Base-by-base conservation (phyloP, 2,888 invertebrate genomes). In the Altica lythri region DNA sequence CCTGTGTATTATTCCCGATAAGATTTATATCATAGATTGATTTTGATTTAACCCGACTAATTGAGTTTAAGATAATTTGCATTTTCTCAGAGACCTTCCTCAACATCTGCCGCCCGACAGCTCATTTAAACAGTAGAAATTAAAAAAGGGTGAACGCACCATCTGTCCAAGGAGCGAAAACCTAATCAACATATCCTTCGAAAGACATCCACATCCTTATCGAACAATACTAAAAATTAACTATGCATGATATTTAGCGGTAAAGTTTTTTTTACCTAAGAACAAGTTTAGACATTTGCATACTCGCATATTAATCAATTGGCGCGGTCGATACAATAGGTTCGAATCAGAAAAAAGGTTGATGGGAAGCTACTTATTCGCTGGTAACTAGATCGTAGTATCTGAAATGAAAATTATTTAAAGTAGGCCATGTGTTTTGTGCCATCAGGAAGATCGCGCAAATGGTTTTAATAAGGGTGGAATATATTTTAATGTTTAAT, bases 211-310 rank as follows among this genome's bases (percentile, higher is more conserved):
- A 37, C 45, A 49, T 48, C 59, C 43, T 52, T 37, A 51, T 53
- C 51, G 61, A 61, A 61, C 61, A 61, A 61, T 61, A 46, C 30
- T 34, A 40, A 37, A 55, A 65, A 65, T 65, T 64, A 64, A 63
- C 64, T 64, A 64, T 64, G 64, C 64, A 64, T 62, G 61, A 59
- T 64, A 64, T 64, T 64, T 62, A 62, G 63, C 55, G 58, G 58
- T 60, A 30, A 53, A 12, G 19, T 44, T 55, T 56, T 57, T 54
- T 27, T 44, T 53, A 61, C 60, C 62, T 61, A 63, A 60, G 55
- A 63, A 63, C 55, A 53, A 53, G 57, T 55, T 40, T 60, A 38
- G 47, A 65, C 40, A 51, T 65, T 65, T 63, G 61, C 64, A 65
- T 65, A 63, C 49, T 59, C 53, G 64, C 64, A 64, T 63, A 64